Conservation (phyloP, 2,888 invertebrate species). For the Melanargia galathea region DNA sequence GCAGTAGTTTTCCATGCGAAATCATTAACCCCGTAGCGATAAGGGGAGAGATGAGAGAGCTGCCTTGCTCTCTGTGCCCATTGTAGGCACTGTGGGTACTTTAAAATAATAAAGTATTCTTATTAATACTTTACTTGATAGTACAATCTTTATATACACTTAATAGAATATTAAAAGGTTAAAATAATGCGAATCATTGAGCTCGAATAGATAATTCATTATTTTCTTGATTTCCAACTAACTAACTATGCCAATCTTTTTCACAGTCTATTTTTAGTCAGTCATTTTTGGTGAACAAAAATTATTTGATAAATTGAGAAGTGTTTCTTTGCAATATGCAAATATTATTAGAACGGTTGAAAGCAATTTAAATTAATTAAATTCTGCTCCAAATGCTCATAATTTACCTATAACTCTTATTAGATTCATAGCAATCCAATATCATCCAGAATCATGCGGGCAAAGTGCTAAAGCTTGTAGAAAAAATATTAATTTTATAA, state of each 20-base stretch:
- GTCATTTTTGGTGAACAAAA: too few species aligned
- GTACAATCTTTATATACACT: conserved; percentile 20
- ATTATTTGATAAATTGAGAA: too few species aligned
- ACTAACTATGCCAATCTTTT: neutral
- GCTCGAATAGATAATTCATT: neutral
- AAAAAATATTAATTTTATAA: neutral
- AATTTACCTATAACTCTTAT: too few species aligned
- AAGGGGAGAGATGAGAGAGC: conserved; percentile 37
- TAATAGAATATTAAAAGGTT: conserved; percentile 19
- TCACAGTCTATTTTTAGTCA: too few species aligned
- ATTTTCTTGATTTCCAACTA: neutral
- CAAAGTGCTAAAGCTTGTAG: neutral
- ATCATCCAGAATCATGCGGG: neutral
- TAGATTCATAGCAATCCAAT: too few species aligned
- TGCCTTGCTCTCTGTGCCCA: conserved; percentile 24
- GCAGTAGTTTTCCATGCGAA: conserved; percentile 73
- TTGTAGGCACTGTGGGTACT: neutral
- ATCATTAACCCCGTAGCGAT: conserved; percentile 61
- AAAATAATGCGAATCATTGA: neutral
- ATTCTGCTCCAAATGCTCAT: too few species aligned
- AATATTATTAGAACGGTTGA: too few species aligned
- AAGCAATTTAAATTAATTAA: too few species aligned
- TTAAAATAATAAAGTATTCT: conserved; percentile 16
- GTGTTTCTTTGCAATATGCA: too few species aligned
- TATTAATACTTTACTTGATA: conserved; percentile 17